phyloP scores from a whole-genome alignment of 2,797 vertebrate species.

The Hemibagrus guttatus region DNA sequence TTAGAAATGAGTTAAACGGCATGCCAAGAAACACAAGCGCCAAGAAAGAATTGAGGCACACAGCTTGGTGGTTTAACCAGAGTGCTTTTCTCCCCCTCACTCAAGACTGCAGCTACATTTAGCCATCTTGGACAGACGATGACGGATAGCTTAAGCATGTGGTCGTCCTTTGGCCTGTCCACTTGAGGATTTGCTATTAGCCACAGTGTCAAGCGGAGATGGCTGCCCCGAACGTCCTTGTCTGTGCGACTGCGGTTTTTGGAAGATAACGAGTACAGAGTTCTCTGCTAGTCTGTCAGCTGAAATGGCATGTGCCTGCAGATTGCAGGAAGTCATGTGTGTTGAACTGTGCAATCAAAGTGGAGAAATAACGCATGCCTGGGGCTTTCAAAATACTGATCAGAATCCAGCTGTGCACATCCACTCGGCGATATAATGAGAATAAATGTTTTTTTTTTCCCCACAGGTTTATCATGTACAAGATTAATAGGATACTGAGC shows the following conservation, averaged over 20 bases:
- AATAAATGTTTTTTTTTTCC: neutral
- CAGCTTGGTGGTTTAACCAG: slow-evolving; percentile 25
- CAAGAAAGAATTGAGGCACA: neutral
- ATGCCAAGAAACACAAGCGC: slow-evolving; percentile 15
- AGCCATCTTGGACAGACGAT: slow-evolving; percentile 43
- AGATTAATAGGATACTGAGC: neutral
- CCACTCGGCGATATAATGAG: neutral
- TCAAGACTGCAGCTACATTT: slow-evolving; percentile 47
- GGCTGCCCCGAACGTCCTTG: slow-evolving; percentile 47
- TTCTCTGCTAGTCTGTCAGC: slow-evolving; percentile 20
- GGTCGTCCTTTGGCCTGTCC: slow-evolving; percentile 50
- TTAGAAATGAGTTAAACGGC: slow-evolving; percentile 10
- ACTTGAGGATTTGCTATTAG: slow-evolving; percentile 46
- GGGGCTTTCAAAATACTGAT: neutral
- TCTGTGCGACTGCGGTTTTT: slow-evolving; percentile 59
- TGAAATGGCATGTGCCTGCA: slow-evolving; percentile 1
- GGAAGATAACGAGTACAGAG: slow-evolving; percentile 54
- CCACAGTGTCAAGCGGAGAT: slow-evolving; percentile 51
- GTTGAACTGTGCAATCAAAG: neutral
- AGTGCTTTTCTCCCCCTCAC: slow-evolving; percentile 47
- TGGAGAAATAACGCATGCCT: slow-evolving; percentile 2
- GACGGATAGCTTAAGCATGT: slow-evolving; percentile 52
- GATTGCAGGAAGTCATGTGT: slow-evolving; percentile 20
- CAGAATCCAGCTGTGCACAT: neutral
- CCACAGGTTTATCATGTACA: neutral